These are phyloP conservation scores for Anolis carolinensis DNA, from an alignment of 2,113 vertebrate genomes.

Conservation along the genomic window DNA sequence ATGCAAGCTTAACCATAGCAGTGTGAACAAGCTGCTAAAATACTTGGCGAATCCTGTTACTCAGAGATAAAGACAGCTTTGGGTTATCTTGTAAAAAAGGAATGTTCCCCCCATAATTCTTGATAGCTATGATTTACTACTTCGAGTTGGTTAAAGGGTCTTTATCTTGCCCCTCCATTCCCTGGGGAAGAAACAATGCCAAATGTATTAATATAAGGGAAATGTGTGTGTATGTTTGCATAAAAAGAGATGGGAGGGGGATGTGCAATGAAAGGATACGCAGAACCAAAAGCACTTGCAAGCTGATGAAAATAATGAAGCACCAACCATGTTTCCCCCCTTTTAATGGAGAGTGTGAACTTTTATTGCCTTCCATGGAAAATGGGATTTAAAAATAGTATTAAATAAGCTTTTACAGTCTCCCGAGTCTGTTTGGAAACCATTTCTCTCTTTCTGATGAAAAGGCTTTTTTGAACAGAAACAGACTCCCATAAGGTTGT, in stretches of 20 bases:
- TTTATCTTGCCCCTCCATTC: not conserved
- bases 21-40: constrained; percentile 16
- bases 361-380: not conserved
- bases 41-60: constrained; percentile 37
- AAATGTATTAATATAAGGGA: not conserved
- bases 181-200: constrained; percentile 1
- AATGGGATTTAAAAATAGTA: constrained; percentile 12
- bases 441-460: constrained; percentile 12
- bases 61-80: constrained; percentile 51
- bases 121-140: constrained; percentile 33
- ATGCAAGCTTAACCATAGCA: constrained; percentile 37
- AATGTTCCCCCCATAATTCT: constrained; percentile 5
- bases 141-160: constrained; percentile 14
- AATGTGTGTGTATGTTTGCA: not conserved
- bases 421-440: not conserved
- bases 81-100: constrained; percentile 26
- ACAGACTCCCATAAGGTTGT: constrained; percentile 44
- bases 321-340: not conserved
- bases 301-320: not conserved
- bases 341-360: not conserved
- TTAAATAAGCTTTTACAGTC: not conserved
- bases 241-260: too few relatives aligned
- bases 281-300: not conserved
- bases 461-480: constrained; percentile 25
- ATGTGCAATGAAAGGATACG: not conserved